These are phyloP conservation scores for Drosophila prosaltans DNA, from an alignment of 1,140 invertebrate species.

Conservation along the genomic window DNA sequence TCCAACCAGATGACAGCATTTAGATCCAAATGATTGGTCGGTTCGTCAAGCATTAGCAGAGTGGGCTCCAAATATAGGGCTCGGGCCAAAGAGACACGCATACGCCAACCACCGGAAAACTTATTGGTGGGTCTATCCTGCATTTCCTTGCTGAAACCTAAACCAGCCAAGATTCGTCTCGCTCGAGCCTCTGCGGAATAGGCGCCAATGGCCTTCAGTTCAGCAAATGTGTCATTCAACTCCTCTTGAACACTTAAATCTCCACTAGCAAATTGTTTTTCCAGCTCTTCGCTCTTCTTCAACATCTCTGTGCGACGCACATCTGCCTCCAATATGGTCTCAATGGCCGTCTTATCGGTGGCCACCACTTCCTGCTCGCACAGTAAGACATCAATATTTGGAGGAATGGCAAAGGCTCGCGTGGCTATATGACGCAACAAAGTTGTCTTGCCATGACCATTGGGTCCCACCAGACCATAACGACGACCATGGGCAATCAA, in stretches of 20 bases:
- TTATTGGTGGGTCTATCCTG: slow-evolving; percentile 96
- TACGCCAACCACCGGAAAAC: slow-evolving; percentile 99
- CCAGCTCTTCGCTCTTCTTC: slow-evolving; percentile 92
- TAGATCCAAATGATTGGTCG: slow-evolving; percentile 96
- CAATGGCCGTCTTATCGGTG: slow-evolving; percentile 95
- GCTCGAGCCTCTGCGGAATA: slow-evolving; percentile 98
- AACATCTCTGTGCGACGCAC: slow-evolving; percentile 92
- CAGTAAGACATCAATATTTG: slow-evolving; percentile 98
- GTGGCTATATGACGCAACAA: slow-evolving; percentile 96
- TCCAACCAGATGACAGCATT: slow-evolving; percentile 99
- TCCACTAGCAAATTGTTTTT: slow-evolving; percentile 87
- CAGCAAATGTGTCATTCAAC: slow-evolving; percentile 97
- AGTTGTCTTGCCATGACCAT: slow-evolving; percentile 99
- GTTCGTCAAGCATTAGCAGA: slow-evolving; percentile 97
- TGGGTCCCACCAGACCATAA: slow-evolving; percentile 99
- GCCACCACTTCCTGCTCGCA: slow-evolving; percentile 99
- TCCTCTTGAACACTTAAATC: slow-evolving; percentile 89
- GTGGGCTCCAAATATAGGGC: slow-evolving; percentile 97
- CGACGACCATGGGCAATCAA: slow-evolving; percentile 96
- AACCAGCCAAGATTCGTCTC: slow-evolving; percentile 96
- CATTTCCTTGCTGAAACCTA: slow-evolving; percentile 97
- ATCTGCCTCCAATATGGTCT: slow-evolving; percentile 96
- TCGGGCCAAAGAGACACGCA: slow-evolving; percentile 97
- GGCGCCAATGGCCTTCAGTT: slow-evolving; percentile 97
- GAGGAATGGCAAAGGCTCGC: slow-evolving; percentile 95